Percentiles rank a stretch among this genome's conserved stretches.
Conservation (phyloP, 1,140 invertebrate species). For the Drosophila subobscura region DNA sequence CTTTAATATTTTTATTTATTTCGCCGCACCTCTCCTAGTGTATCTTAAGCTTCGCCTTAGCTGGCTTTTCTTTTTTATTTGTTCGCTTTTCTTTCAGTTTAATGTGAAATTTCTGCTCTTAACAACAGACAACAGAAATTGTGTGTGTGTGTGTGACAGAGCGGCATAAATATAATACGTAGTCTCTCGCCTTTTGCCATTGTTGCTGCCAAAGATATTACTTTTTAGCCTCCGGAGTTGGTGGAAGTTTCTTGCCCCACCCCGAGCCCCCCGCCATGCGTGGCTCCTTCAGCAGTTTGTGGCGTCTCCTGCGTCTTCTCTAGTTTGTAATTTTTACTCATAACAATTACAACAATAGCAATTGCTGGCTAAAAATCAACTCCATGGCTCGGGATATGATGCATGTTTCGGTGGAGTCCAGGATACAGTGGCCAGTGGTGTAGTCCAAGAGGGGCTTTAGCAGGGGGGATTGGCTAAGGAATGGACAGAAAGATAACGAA, state of each 20-base stretch:
- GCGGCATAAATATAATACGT: conserved; percentile 74
- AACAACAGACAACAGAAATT: conserved; percentile 66
- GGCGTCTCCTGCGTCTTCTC: background rate
- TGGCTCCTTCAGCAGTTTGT: no score
- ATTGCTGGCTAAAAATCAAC: conserved; percentile 71
- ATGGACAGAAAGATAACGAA: no score
- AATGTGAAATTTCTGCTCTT: conserved; percentile 78
- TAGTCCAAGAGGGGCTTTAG: conserved; percentile 23
- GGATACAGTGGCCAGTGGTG: conserved; percentile 13
- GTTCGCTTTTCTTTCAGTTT: conserved; percentile 76
- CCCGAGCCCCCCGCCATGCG: no score
- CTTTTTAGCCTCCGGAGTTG: conserved; percentile 61
- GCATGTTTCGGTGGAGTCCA: background rate
- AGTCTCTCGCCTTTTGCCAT: conserved; percentile 69
- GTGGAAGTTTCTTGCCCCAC: conserved; percentile 3
- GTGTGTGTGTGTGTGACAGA: conserved; percentile 17
- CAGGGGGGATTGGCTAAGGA: no score
- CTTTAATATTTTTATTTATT: background rate
- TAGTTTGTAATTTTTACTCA: conserved; percentile 68
- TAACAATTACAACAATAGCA: conserved; percentile 76
- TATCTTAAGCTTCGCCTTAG: conserved; percentile 33
- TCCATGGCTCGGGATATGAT: conserved; percentile 7
- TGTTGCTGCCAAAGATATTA: conserved; percentile 75
- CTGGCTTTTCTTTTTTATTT: background rate
- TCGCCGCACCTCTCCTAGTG: background rate